Conservation (phyloP, 2,797 vertebrate species). For the Netta rufina region DNA sequence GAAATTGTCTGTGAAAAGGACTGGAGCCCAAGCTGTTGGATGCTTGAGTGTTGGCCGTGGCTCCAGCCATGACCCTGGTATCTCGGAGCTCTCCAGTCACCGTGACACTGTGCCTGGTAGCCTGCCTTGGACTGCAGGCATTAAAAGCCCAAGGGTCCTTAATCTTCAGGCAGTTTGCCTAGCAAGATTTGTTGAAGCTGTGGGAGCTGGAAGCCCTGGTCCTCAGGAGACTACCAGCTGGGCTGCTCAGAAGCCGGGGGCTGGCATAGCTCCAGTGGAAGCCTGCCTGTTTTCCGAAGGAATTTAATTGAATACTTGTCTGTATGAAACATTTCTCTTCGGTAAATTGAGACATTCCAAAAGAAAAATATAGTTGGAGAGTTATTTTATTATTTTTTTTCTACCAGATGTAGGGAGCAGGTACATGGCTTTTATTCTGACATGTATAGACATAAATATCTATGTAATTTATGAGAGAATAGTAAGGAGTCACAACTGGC, state of each 20-base stretch:
- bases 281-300: constrained; percentile 38
- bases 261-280: constrained; percentile 44
- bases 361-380: background rate
- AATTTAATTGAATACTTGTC: constrained; percentile 46
- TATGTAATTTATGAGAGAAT: background rate
- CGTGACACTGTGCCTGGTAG: background rate
- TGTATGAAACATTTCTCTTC: constrained; percentile 45
- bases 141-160: background rate
- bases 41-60: background rate
- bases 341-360: constrained; percentile 33
- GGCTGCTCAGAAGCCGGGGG: constrained; percentile 3
- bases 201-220: constrained; percentile 10
- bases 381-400: background rate
- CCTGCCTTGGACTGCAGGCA: background rate
- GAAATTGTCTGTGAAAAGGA: constrained; percentile 20
- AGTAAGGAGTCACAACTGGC: background rate
- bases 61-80: background rate
- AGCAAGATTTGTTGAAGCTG: constrained; percentile 1
- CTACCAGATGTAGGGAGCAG: background rate
- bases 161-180: background rate
- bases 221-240: constrained; percentile 39
- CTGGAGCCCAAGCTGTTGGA: background rate
- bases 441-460: background rate
- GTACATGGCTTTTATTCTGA: constrained; percentile 14
- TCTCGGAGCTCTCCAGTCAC: background rate